These are phyloP conservation scores for Melipona beecheii DNA, from an alignment of 2,888 invertebrate species.

Conservation along the genomic window DNA sequence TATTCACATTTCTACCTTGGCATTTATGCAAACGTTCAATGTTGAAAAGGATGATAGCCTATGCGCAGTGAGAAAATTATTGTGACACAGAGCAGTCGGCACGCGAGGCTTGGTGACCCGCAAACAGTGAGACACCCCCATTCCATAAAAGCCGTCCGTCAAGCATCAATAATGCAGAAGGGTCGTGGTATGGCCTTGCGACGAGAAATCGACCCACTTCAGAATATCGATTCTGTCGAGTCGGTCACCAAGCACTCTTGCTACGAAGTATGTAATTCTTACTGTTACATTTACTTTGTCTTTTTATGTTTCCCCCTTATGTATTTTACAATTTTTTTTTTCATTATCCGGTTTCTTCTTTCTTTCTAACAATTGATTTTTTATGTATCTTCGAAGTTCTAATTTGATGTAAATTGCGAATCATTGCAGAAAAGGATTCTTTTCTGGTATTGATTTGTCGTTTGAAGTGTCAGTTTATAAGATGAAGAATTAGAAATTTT, in stretches of 20 bases:
- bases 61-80: constrained; percentile 55
- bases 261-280: constrained; percentile 22
- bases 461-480: not conserved
- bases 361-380: not conserved
- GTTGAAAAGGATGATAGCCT: constrained; percentile 33
- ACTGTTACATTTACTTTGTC: constrained; percentile 37
- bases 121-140: constrained; percentile 68
- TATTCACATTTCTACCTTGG: constrained; percentile 10
- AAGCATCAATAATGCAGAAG: constrained; percentile 80
- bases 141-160: constrained; percentile 74
- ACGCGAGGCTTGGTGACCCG: constrained; percentile 71
- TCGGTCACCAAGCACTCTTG: constrained; percentile 28
- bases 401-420: not conserved
- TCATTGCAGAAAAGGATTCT: not conserved
- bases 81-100: constrained; percentile 57
- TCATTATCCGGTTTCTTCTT: not conserved
- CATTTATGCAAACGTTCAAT: constrained; percentile 22
- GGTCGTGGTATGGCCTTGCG: constrained; percentile 80
- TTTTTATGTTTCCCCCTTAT: not conserved
- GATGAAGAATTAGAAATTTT: not conserved
- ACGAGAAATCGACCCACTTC: constrained; percentile 75
- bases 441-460: not conserved
- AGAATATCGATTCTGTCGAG: constrained; percentile 76
- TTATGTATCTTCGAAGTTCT: not conserved
- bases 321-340: not conserved